Base-by-base conservation (phyloP, 2,888 invertebrate genomes). In the Teleogryllus oceanicus region DNA sequence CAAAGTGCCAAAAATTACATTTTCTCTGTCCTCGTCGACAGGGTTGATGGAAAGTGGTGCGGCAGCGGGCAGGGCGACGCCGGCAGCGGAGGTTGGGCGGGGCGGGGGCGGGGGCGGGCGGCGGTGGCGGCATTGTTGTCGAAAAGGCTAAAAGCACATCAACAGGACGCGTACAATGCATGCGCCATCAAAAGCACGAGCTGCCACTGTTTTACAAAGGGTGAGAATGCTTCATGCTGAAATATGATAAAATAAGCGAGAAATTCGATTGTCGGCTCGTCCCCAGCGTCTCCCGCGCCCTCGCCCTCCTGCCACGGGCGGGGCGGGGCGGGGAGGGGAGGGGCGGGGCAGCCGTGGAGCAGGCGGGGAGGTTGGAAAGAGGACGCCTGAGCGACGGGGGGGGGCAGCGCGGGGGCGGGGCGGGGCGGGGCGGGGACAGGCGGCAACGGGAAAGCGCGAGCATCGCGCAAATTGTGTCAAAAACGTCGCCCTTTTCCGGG, bases 211-310 rank as follows among this genome's bases (percentile, higher is more conserved):
- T 80, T 81, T 81, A 81, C 78, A 80, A 80, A 80, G 80, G 77
- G 76, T 62, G 77, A 20, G 74, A 78, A 49, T 75, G 37, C 79
- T 79, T 79, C 74, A 76, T 20, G 77, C 20, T 49, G 76, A 76
- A 81, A 81, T 81, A 78, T 76, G 79, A 81, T 81, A 78, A 81
- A 81, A 81, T 81, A 76, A 80, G 78, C 51, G 81, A 81, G 76
- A 78, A 80, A 81, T 81, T 81, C 80, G 80, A 81, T 81, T 81
- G 80, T 50, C 81, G 21, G 50, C 50, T 21, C 51, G 51, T 24
- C 79, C 21, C 51, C 74, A 18, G 21, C 11, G 24, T 75, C 49
- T n/a, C 75, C 13, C 50, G 50, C 50, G 50, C 75, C 75, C 49
- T 12, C 62, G 16, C 16, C 8, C 62, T 62, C 62, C n/a, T 16